Percentiles rank a stretch among this genome's conserved stretches.
phyloP scores from a whole-genome alignment of 2,888 invertebrate species.

The Himalopsyche anomala region DNA sequence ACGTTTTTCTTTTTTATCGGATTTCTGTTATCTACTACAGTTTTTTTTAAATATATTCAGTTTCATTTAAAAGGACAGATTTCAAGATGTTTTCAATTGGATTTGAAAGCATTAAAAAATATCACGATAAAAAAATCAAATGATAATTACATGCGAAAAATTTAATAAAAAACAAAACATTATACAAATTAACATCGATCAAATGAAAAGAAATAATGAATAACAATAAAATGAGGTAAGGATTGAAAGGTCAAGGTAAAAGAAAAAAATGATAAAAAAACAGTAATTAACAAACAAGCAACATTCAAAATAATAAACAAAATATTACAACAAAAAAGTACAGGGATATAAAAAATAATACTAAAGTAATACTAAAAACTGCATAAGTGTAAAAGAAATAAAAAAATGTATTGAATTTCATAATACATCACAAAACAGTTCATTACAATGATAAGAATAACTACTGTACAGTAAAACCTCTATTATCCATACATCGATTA shows the following conservation, averaged over 20 bases:
- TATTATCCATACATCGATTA: too few species aligned
- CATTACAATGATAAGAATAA: too few species aligned
- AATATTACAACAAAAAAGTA: not conserved
- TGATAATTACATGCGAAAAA: constrained; percentile 51
- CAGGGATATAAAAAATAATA: not conserved
- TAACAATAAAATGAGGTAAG: constrained; percentile 66
- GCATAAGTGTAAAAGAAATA: too few species aligned
- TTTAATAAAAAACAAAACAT: constrained; percentile 66
- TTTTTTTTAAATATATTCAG: constrained; percentile 39
- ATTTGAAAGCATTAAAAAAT: too few species aligned
- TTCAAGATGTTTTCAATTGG: too few species aligned
- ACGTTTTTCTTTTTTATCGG: constrained; percentile 43
- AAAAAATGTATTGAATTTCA: too few species aligned
- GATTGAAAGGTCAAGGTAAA: constrained; percentile 57
- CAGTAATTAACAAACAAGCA: constrained; percentile 40
- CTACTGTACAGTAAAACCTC: too few species aligned
- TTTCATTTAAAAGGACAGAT: too few species aligned
- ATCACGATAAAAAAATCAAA: too few species aligned
- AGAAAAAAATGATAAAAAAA: constrained; percentile 56
- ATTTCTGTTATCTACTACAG: constrained; percentile 32
- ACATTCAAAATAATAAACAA: not conserved
- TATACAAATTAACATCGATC: constrained; percentile 68
- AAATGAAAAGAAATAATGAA: constrained; percentile 67
- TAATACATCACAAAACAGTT: too few species aligned
- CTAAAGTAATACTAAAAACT: too few species aligned